Evolutionary conservation across 2,888 invertebrate genomes (phyloP).

Genomic region (Ichneumoninae sp.): DNA sequence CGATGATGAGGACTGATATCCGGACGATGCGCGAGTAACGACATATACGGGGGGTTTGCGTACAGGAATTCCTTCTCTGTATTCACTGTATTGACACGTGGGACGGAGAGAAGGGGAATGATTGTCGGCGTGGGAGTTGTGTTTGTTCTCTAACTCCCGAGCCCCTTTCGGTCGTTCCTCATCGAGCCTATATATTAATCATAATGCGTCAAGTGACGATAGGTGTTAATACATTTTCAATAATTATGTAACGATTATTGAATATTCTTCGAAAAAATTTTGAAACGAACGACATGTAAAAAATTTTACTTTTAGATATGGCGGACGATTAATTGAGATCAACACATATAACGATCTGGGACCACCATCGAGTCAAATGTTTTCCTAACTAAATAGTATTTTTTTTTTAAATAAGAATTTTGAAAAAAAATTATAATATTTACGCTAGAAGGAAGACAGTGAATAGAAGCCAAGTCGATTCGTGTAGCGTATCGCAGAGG

Average conservation of each 20-base stretch:
- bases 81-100: conserved; percentile 2
- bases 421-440: neutral
- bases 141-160: neutral
- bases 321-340: neutral
- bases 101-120: neutral
- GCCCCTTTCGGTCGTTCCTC: neutral
- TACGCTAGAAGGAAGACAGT: neutral
- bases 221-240: neutral
- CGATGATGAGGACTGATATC: conserved; percentile 14
- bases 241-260: neutral
- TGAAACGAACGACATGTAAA: neutral
- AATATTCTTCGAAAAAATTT: neutral
- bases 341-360: neutral
- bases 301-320: neutral
- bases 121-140: neutral
- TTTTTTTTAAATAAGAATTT: neutral
- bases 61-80: neutral
- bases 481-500: neutral
- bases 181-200: neutral
- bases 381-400: neutral
- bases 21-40: conserved; percentile 6
- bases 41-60: neutral
- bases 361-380: neutral
- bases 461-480: neutral
- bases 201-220: conserved; percentile 1